Evolutionary conservation across 2,888 invertebrate genomes (phyloP).

Genomic region (Caenorhabditis zanzibari): DNA sequence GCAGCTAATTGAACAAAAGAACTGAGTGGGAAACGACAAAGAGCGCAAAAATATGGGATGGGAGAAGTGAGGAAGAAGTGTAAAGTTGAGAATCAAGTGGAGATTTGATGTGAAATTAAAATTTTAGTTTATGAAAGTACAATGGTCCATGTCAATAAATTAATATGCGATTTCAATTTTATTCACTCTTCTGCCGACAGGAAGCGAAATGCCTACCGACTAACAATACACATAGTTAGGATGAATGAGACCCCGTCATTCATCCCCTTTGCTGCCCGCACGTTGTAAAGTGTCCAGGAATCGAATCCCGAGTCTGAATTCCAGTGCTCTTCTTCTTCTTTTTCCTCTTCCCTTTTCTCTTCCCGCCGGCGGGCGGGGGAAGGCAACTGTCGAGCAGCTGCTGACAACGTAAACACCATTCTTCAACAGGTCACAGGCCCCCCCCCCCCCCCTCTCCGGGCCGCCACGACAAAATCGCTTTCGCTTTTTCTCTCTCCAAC

Average conservation of each 20-base stretch:
- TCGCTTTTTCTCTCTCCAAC: constrained; percentile 20
- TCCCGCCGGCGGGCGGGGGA: constrained; percentile 44
- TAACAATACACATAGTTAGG: constrained; percentile 66
- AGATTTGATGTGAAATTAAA: constrained; percentile 2
- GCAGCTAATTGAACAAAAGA: constrained; percentile 66
- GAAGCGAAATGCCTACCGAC: constrained; percentile 61
- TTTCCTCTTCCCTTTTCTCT: constrained; percentile 6
- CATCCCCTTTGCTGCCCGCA: constrained; percentile 40
- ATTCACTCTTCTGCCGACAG: constrained; percentile 46
- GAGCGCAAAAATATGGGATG: constrained; percentile 22
- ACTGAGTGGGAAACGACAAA: constrained; percentile 40
- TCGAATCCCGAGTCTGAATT: constrained; percentile 58
- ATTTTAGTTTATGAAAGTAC: too few relatives aligned
- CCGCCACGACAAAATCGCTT: constrained; percentile 53
- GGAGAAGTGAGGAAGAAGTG: not conserved
- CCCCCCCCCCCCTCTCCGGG: constrained; percentile 20
- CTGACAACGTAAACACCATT: constrained; percentile 65
- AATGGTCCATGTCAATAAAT: not conserved
- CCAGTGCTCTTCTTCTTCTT: constrained; percentile 45
- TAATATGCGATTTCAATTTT: constrained; percentile 45
- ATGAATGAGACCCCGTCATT: constrained; percentile 64
- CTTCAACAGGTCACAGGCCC: constrained; percentile 60
- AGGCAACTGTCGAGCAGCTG: constrained; percentile 67
- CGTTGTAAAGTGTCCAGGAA: constrained; percentile 64
- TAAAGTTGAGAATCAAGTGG: not conserved